Base-by-base conservation (phyloP, 2,113 vertebrate genomes). In the Amphiprion percula region DNA sequence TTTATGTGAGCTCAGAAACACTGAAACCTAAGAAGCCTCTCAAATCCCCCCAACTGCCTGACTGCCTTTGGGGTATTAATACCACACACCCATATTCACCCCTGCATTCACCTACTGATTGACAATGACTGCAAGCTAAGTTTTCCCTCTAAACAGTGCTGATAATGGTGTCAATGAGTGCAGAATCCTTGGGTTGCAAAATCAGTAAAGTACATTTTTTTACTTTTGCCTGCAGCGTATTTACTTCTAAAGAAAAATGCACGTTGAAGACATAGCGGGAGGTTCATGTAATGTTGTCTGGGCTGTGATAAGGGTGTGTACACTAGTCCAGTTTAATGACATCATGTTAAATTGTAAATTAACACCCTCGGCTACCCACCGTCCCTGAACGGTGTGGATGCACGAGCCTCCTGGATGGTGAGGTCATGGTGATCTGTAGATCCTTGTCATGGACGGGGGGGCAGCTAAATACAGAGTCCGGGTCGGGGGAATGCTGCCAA, bases 1-100 rank as follows among this genome's bases (percentile, higher is more conserved):
- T 93, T 91, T 90, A 83, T 90, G 84, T 86, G 91, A 88, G 90
- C 87, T 88, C 70, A 87, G 87, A 93, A 93, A 92, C 87, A 81
- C 86, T 93, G 91, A 93, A 93, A 94, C 92, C 88, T 60, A 91
- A 93, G 87, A 84, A 88, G 88, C 74, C 85, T 89, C 81, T 82
- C 63, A 80, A 93, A 90, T 88, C 89, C 82, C 81, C 86, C 79
- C 70, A 87, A 87, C 88, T 21, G 21, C 21, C 21, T 39, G 79
- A 84, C 87, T 60, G 75, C 86, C 85, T 83, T 83, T 63, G 74
- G 75, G 69, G 87, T 94, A 93, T 93, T 93, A 92, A 92, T 95
- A 94, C 90, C 90, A 74, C 72, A 79, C 79, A 71, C 50, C 64
- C 67, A 81, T 80, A 77, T 73, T 74, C 77, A 83, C 76, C 64